phyloP scores from a whole-genome alignment of 53 echinoderm and acorn worm genomes.

The Henricia sp. region DNA sequence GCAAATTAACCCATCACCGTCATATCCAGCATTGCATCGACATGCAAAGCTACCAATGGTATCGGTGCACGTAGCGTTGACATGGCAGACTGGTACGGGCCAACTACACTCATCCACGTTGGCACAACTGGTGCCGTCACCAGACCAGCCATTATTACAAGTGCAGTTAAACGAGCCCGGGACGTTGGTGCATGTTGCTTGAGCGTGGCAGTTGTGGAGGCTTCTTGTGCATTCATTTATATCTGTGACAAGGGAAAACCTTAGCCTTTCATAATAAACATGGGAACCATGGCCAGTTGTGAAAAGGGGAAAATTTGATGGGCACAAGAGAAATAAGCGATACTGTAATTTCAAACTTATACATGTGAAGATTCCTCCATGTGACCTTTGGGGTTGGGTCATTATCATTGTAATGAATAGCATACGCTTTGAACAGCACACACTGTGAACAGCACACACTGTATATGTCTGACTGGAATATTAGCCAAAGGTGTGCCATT shows the following conservation, averaged over 20 bases:
- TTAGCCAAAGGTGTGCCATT: too few relatives aligned
- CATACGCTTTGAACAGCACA: too few relatives aligned
- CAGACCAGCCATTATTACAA: conserved; percentile 7
- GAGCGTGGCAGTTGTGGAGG: background rate
- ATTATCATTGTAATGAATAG: too few relatives aligned
- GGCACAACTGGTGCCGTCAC: conserved; percentile 1
- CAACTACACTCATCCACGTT: background rate
- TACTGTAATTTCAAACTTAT: too few relatives aligned
- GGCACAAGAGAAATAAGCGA: too few relatives aligned
- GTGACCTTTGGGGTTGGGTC: too few relatives aligned
- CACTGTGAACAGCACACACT: too few relatives aligned
- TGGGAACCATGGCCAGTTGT: too few relatives aligned
- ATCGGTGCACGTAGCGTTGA: background rate
- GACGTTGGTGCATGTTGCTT: conserved; percentile 4
- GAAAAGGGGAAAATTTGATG: too few relatives aligned
- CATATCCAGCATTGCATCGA: background rate
- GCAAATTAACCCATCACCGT: background rate
- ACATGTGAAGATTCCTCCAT: too few relatives aligned
- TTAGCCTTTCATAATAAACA: too few relatives aligned
- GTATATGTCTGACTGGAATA: too few relatives aligned
- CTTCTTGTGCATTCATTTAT: conserved; percentile 4
- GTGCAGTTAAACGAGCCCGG: conserved; percentile 2
- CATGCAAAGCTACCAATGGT: background rate
- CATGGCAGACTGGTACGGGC: background rate
- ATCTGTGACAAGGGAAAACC: background rate